Base-by-base conservation (phyloP, 2,797 vertebrate genomes). In the Pogoniulus pusillus region DNA sequence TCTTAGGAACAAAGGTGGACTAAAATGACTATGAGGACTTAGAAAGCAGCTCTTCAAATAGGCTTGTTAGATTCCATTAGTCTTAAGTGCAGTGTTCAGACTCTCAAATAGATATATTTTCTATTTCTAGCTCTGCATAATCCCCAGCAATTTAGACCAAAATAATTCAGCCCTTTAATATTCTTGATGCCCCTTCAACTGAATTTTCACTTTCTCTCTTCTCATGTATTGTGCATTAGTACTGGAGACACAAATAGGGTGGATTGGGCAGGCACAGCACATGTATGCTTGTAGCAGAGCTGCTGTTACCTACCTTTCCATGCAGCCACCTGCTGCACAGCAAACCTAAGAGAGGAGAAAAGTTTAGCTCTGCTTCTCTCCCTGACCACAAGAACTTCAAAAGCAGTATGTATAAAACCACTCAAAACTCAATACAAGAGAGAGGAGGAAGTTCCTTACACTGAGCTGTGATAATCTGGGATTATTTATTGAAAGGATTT, bases 31-130 rank as follows among this genome's bases (percentile, higher is more conserved):
- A 22, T 49, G 16, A 87, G 24, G 70, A 82, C 37, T 64, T 65
- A 32, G 47, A 84, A 82, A 91, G n/a, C 55, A 77, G 5, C 24
- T 74, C 72, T 72, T 91, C 62, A 95, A 94, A 94, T 92, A 95
- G 62, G 71, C 58, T 68, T 74, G 35, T 65, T 62, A 65, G 49
- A 94, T 93, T 92, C 85, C 92, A 35, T 47, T 66, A 64, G 43
- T 66, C 82, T 89, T 78, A 78, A 87, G 14, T 39, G 35, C 60
- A 43, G 39, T 41, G 37, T 53, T 88, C 71, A 79, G 62, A 51
- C 22, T 71, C 37, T 39, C 69, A 82, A 86, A 92, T 69, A 69
- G 30, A 29, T 41, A 26, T 30, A 17, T 41, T 41, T 41, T 71
- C 76, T 82, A 91, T 93, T 93, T 94, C 62, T 69, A 91, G 75